These are phyloP conservation scores for Drosophila helvetica DNA, from an alignment of 2,888 invertebrate genomes.

Conservation along the genomic window DNA sequence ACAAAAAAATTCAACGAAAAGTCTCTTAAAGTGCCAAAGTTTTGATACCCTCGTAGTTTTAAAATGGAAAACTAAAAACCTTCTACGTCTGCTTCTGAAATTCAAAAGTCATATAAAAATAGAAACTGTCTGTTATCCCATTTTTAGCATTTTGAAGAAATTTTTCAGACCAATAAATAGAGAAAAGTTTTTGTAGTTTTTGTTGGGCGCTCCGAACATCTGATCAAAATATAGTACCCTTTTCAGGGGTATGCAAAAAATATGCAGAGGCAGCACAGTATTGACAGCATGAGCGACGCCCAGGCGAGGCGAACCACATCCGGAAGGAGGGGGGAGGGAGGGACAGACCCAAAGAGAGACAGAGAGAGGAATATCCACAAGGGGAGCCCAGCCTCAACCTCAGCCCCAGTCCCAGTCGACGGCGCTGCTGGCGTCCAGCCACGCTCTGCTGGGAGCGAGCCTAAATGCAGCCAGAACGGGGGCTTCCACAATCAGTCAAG, in stretches of 20 bases:
- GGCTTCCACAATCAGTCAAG: slow-evolving; percentile 79
- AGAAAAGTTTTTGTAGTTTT: neutral
- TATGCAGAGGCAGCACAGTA: neutral
- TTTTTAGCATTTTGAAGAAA: too few relatives aligned
- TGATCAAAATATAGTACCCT: neutral
- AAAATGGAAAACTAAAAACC: too few relatives aligned
- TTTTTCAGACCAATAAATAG: too few relatives aligned
- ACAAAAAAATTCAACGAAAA: neutral
- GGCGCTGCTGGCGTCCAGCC: slow-evolving; percentile 15
- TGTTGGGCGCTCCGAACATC: neutral
- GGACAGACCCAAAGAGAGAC: neutral
- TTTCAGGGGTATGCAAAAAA: neutral
- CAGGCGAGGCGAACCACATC: neutral
- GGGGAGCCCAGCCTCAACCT: neutral
- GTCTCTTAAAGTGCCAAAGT: neutral
- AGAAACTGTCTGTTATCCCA: too few relatives aligned
- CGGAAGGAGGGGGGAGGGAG: neutral
- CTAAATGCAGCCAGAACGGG: slow-evolving; percentile 79
- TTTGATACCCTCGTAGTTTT: neutral
- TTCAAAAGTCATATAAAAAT: too few relatives aligned
- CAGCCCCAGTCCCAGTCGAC: slow-evolving; percentile 2
- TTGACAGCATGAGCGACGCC: neutral
- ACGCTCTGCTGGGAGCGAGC: slow-evolving; percentile 56
- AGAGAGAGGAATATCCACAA: neutral
- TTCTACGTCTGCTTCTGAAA: too few relatives aligned